These are phyloP conservation scores for Lamproptera curius DNA, from an alignment of 2,888 invertebrate genomes.

Conservation along the genomic window DNA sequence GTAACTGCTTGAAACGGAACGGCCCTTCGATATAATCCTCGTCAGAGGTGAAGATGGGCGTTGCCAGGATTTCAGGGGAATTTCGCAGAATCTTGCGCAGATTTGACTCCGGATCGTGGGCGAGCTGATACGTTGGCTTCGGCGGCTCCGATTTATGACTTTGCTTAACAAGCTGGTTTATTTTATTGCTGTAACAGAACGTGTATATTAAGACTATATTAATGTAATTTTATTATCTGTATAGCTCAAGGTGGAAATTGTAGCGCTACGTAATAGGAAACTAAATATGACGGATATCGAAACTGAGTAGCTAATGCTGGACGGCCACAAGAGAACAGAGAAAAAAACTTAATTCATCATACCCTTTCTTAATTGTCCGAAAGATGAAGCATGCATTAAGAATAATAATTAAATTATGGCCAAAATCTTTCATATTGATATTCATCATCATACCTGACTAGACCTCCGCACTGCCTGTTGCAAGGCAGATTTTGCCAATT, in stretches of 20 bases:
- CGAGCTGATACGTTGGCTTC: conserved; percentile 48
- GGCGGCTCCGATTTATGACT: conserved; percentile 58
- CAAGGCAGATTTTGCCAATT: conserved; percentile 59
- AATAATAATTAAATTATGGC: conserved; percentile 46
- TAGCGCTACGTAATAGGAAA: not conserved
- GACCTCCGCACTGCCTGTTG: conserved; percentile 62
- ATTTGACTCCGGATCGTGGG: conserved; percentile 66
- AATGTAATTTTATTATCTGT: not conserved
- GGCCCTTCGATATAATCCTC: conserved; percentile 81
- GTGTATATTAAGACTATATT: not conserved
- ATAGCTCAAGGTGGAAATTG: not conserved
- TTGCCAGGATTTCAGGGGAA: conserved; percentile 68
- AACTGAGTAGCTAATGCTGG: not conserved
- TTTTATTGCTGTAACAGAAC: conserved; percentile 61
- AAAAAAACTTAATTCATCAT: conserved; percentile 31
- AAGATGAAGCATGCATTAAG: conserved; percentile 47
- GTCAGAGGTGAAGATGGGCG: conserved; percentile 65
- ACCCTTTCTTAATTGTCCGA: conserved; percentile 47
- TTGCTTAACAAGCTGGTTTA: conserved; percentile 65
- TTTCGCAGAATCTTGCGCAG: conserved; percentile 68
- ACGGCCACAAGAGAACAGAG: conserved; percentile 13
- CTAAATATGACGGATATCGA: not conserved
- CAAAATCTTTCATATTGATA: conserved; percentile 47
- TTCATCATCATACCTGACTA: conserved; percentile 64
- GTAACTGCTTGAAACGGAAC: conserved; percentile 82